These are phyloP conservation scores for Clarias magur DNA, from an alignment of 2,113 vertebrate genomes.

Conservation along the genomic window DNA sequence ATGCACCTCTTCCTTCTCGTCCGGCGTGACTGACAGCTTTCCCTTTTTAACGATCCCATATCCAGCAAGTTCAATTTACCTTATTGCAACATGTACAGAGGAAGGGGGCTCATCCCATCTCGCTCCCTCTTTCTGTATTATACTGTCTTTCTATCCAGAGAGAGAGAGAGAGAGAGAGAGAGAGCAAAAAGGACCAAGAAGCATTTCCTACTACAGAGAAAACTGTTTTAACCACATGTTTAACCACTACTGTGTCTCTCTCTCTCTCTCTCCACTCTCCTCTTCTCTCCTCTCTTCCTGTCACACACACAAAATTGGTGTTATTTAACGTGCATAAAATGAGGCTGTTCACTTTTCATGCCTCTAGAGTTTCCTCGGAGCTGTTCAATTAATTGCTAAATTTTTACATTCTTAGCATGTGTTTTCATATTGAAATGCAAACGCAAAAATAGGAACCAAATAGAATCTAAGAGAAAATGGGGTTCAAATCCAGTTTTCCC, in stretches of 20 bases:
- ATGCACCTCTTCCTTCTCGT: constrained; percentile 47
- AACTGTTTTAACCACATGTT: neutral
- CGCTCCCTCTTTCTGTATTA: neutral
- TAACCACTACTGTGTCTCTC: neutral
- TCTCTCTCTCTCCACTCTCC: neutral
- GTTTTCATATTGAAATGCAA: neutral
- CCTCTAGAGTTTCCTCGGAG: neutral
- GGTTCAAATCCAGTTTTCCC: neutral
- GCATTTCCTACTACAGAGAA: neutral
- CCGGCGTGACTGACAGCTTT: constrained; percentile 56
- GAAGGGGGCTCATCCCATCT: constrained; percentile 14
- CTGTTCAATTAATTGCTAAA: neutral
- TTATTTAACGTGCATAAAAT: neutral
- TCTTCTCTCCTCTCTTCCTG: neutral
- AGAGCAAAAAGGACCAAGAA: neutral
- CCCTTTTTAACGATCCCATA: constrained; percentile 54
- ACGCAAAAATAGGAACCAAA: neutral
- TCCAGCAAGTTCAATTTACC: constrained; percentile 55
- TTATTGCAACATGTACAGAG: constrained; percentile 45
- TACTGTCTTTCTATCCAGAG: neutral
- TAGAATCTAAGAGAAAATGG: neutral
- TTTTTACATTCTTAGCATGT: neutral
- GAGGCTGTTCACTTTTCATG: neutral
- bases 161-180: constrained; percentile 23
- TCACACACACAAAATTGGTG: constrained; percentile 7